Conservation (phyloP, 2,113 vertebrate genomes). For the Macquaria ambigua region DNA sequence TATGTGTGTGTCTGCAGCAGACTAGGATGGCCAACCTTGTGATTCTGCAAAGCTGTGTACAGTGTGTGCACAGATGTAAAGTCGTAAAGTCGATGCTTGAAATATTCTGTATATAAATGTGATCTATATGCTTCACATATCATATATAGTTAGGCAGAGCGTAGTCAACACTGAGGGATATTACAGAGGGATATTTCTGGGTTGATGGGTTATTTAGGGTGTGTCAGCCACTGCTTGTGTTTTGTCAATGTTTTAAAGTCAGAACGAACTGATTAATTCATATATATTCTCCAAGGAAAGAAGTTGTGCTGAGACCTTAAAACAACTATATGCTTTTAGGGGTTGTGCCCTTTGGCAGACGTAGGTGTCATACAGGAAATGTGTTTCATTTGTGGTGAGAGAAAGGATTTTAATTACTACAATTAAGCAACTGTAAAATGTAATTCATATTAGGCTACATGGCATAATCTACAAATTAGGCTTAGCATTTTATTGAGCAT, state of each 20-base stretch:
- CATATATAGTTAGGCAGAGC: background rate
- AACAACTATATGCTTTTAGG: slow-evolving; percentile 5
- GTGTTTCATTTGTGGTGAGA: slow-evolving; percentile 12
- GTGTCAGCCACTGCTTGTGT: background rate
- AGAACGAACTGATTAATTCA: slow-evolving; percentile 28
- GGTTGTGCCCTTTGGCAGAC: slow-evolving; percentile 15
- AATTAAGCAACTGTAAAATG: slow-evolving; percentile 12
- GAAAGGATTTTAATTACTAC: slow-evolving; percentile 28
- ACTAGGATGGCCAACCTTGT: background rate
- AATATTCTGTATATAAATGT: slow-evolving; percentile 21
- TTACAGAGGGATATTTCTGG: slow-evolving; percentile 16
- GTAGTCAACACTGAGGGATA: slow-evolving; percentile 20
- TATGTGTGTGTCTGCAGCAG: background rate
- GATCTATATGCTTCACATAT: background rate
- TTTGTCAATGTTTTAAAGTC: slow-evolving; percentile 32
- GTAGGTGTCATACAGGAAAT: slow-evolving; percentile 1
- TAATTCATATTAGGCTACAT: slow-evolving; percentile 19
- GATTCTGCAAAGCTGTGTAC: slow-evolving; percentile 4
- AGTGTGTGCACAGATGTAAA: background rate
- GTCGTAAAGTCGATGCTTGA: background rate
- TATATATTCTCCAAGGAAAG: slow-evolving; percentile 6
- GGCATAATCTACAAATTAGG: slow-evolving; percentile 42
- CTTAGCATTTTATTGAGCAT: slow-evolving; percentile 23
- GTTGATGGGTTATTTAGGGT: slow-evolving; percentile 16
- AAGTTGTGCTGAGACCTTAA: background rate